Conservation (phyloP, 2,888 invertebrate species). For the Calameuta filiformis region DNA sequence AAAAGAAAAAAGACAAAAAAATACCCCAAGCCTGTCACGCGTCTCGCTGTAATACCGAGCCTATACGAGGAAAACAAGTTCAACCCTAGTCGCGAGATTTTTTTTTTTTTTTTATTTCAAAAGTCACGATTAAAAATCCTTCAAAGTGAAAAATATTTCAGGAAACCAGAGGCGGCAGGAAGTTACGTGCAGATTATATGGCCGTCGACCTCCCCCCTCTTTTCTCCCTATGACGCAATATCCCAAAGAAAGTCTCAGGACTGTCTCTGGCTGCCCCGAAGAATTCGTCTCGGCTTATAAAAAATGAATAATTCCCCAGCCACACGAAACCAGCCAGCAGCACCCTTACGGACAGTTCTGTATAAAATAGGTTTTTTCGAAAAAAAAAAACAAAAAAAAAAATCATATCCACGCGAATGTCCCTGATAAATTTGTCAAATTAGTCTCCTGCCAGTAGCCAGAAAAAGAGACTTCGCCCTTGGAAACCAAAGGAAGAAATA, state of each 20-base stretch:
- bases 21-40: not conserved
- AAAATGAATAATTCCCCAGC: not conserved
- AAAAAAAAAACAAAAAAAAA: no score
- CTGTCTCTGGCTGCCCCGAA: not conserved
- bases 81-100: not conserved
- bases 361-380: not conserved
- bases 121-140: not conserved
- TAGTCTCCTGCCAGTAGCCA: not conserved
- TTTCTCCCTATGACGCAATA: not conserved
- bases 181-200: not conserved
- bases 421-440: not conserved
- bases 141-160: constrained; percentile 13
- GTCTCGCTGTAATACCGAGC: not conserved
- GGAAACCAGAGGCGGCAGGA: not conserved
- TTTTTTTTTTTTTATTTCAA: not conserved
- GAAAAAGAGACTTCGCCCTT: not conserved
- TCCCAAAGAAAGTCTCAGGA: not conserved
- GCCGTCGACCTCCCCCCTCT: no score
- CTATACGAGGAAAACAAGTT: not conserved
- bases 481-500: not conserved
- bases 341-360: not conserved
- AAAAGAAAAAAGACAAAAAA: no score
- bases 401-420: not conserved
- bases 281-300: not conserved
- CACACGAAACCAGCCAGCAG: not conserved